Base-by-base conservation (phyloP, 2,113 vertebrate species). In the Tenebrosternarchus preto region DNA sequence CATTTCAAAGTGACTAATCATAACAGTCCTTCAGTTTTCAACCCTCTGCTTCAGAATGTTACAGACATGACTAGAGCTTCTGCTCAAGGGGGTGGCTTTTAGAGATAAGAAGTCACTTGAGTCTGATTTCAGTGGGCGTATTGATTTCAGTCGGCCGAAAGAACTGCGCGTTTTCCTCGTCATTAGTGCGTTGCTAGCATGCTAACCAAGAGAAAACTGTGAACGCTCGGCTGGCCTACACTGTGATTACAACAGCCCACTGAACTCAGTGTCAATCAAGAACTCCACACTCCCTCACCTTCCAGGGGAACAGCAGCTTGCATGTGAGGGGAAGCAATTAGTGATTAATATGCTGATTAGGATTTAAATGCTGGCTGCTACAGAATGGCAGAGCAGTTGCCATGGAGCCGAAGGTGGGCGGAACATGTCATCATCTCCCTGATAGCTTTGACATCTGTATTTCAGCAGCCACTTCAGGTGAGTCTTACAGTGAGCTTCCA, bases 261-360 rank as follows among this genome's bases (percentile, higher is more conserved):
- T 84, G 85, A 84, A 86, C 82, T 63, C 55, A 2, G 60, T 82
- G 85, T 84, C 85, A 86, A 86, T 87, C 84, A 82, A 61, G 73
- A 75, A 66, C 80, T 81, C 76, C 74, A 77, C 56, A 39, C 68
- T 70, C 76, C 53, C 80, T 82, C 85, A 82, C 85, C 80, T 84
- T 83, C 72, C 83, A 72, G 80, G 66, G 78, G 50, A 86, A 83
- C 72, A 24, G 55, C 79, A 66, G 77, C 72, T 77, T 80, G 71
- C 72, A 70, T 78, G 73, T 77, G 78, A 80, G 71, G 79, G 76
- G 78, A 79, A 83, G 85, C 83, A 82, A 86, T 85, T 85, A 85
- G 83, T 80, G 81, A 78, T 84, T 82, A 82, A 82, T 88, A 77
- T 82, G 85, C 83, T 85, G 82, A 87, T 84, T 86, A 88, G 85